Evolutionary conservation across 2,113 vertebrate genomes (phyloP).

Genomic region (Micronycteris hirsuta): DNA sequence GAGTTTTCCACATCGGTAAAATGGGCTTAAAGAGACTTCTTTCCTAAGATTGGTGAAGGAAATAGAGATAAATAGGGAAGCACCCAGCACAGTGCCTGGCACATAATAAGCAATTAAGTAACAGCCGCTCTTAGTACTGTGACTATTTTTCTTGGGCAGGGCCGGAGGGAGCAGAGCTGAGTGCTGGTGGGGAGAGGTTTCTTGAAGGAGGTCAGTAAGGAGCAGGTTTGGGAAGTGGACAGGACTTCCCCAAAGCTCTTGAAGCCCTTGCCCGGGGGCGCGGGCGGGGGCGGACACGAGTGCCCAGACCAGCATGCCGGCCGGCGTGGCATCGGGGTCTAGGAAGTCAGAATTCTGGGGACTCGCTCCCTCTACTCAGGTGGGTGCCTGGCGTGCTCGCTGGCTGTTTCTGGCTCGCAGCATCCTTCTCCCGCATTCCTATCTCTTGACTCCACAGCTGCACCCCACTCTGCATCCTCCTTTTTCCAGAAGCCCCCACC

Average conservation of each 20-base stretch:
- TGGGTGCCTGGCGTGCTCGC: background rate
- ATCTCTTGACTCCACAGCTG: background rate
- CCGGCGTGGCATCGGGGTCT: background rate
- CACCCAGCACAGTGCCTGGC: background rate
- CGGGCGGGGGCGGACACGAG: background rate
- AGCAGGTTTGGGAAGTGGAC: background rate
- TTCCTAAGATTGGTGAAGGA: background rate
- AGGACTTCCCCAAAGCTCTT: background rate
- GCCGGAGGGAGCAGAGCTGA: background rate
- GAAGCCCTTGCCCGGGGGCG: background rate
- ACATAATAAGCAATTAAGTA: rapidly evolving
- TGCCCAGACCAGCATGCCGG: background rate
- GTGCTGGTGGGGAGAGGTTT: background rate
- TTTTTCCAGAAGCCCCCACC: background rate
- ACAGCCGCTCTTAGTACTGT: too few species aligned
- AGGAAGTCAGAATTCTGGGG: background rate
- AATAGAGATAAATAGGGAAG: background rate
- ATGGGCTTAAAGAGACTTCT: background rate
- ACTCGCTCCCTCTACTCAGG: background rate
- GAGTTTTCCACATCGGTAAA: background rate
- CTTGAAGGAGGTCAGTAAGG: background rate
- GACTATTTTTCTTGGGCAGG: background rate
- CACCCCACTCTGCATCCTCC: background rate
- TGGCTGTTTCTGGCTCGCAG: background rate
- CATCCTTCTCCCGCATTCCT: background rate